phyloP scores from a whole-genome alignment of 2,797 vertebrate genomes.

The Pelochelys cantorii region DNA sequence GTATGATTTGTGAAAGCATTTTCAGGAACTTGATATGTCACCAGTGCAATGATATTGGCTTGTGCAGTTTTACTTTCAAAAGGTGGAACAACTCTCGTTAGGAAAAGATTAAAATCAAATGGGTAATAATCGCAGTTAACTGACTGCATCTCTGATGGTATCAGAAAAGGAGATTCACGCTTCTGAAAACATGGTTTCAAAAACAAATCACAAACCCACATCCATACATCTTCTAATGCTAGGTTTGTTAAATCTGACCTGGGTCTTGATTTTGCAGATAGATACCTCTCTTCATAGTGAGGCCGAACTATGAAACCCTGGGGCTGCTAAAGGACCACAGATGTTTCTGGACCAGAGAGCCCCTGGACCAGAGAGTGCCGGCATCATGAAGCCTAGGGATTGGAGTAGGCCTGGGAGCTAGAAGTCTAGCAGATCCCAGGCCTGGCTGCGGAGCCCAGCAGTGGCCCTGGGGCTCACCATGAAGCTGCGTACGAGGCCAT shows the following conservation, averaged over 20 bases:
- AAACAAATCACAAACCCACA: not conserved
- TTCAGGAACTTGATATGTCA: not conserved
- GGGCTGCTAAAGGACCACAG: not conserved
- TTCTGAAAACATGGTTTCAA: not conserved
- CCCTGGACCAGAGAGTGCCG: no score
- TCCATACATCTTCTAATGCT: not conserved
- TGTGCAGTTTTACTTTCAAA: not conserved
- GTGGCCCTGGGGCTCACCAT: no score
- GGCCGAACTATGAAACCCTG: not conserved
- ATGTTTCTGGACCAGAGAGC: no score
- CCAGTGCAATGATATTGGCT: not conserved
- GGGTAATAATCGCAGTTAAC: not conserved
- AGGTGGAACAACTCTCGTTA: not conserved
- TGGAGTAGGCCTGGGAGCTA: no score
- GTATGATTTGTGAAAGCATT: not conserved
- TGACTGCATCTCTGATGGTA: not conserved
- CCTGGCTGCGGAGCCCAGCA: no score
- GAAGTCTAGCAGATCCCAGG: no score
- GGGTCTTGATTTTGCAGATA: not conserved
- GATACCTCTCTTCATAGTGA: not conserved
- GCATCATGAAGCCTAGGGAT: no score
- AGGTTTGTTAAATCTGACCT: not conserved
- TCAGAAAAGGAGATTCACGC: not conserved
- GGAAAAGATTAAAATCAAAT: not conserved
- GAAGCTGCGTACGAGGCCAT: no score